Percentiles rank a stretch among this genome's conserved stretches.
Evolutionary conservation across 2,113 vertebrate genomes (phyloP).

Genomic region (Pedetes capensis): DNA sequence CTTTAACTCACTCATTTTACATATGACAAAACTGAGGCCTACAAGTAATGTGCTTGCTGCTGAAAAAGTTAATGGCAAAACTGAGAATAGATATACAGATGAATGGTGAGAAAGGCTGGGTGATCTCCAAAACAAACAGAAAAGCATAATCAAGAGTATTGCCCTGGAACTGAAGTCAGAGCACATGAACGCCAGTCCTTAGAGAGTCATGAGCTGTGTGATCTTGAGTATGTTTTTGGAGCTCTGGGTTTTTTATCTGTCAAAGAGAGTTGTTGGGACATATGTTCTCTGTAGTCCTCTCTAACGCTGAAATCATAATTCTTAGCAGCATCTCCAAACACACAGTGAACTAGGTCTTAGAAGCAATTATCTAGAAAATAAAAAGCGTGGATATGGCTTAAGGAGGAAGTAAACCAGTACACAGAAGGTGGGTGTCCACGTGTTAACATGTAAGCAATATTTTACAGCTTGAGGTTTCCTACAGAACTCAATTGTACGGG

Average conservation of each 20-base stretch:
- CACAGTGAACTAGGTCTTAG: neutral
- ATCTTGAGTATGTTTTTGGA: neutral
- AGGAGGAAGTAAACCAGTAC: neutral
- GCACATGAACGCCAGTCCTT: neutral
- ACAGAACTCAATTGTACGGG: neutral
- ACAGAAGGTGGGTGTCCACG: neutral
- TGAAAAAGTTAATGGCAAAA: neutral
- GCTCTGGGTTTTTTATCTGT: neutral
- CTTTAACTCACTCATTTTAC: neutral
- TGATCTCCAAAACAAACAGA: neutral
- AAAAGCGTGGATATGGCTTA: neutral
- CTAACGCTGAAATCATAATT: conserved; percentile 18
- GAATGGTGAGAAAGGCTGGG: neutral
- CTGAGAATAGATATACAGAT: neutral
- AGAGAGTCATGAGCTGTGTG: neutral
- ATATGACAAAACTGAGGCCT: neutral
- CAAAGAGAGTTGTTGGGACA: neutral
- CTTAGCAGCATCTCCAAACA: conserved; percentile 24
- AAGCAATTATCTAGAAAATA: conserved; percentile 37
- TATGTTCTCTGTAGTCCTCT: neutral
- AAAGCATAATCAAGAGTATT: neutral
- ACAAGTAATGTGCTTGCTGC: neutral
- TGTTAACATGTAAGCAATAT: neutral
- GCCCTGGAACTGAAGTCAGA: neutral
- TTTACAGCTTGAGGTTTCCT: neutral